Percentiles rank a stretch among this genome's conserved stretches.
Conservation (phyloP, 1,140 invertebrate genomes). For the Ostrea edulis region DNA sequence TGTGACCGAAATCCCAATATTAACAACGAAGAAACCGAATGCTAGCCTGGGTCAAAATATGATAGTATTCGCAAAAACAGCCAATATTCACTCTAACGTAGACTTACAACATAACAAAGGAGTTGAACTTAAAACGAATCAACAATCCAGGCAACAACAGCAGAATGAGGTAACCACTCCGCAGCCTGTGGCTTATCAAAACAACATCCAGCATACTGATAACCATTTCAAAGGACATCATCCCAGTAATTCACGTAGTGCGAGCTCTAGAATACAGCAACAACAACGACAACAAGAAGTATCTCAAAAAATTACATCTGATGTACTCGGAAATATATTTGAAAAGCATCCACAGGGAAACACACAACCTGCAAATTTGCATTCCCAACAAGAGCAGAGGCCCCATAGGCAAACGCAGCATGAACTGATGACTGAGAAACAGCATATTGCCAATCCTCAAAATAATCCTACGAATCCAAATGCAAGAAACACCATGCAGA, state of each 20-base stretch:
- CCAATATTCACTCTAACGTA: not conserved
- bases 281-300: not conserved
- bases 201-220: not conserved
- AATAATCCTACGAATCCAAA: not conserved
- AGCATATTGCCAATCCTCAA: not conserved
- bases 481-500: not conserved
- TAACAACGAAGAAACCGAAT: slow-evolving; percentile 9
- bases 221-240: not conserved
- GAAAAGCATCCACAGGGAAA: not conserved
- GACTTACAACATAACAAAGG: not conserved
- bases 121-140: not conserved
- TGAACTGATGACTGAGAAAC: not conserved
- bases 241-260: not conserved
- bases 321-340: not conserved
- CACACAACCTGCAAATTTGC: not conserved
- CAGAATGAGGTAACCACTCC: not conserved
- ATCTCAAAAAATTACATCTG: not conserved
- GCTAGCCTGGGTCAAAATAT: not conserved
- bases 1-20: not conserved
- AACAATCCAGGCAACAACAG: not conserved
- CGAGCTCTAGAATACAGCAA: not conserved
- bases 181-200: not conserved
- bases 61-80: slow-evolving; percentile 20
- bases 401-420: not conserved
- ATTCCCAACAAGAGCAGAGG: not conserved